Base-by-base conservation (phyloP, 1,140 invertebrate genomes). In the Lutraria rhynchaena region DNA sequence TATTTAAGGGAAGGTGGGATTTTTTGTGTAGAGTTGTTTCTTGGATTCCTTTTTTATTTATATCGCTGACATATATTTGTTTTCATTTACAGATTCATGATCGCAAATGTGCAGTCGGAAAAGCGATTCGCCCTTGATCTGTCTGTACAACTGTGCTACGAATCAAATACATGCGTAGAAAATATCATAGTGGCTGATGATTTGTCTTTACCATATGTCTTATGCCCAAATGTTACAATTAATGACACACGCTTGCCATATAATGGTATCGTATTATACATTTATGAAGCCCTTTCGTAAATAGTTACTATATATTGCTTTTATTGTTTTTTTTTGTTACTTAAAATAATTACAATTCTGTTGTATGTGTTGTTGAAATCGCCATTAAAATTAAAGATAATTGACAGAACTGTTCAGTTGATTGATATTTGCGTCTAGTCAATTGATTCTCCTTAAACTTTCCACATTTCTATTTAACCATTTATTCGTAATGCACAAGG, bases 201-300 rank as follows among this genome's bases (percentile, higher is more conserved):
- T 41, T 9, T 65, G 1, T 19, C 7, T 24, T 24, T 65, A 44
- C 19, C 37, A 1, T 65, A 65, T 65, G 35, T 41, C 0, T 17
- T 41, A 2, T 65, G 61, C 22, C 4, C 7, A 44, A 65, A 65
- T 44, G 61, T 65, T 7, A 65, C 61, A 33, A 41, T 1, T 11
- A 65, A 65, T 65, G 61, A 65, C 37, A 65, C 61, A 1, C 61
- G 61, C 13, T 41, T 44, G 27, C 37, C 61, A 44, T 65, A 44
- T 24, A 44, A 65, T 44, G 61, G 61, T 65, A 44, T 3, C 9
- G 13, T 3, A 19, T 58, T 58, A 29, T 58, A 24, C 33, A 5
- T 27, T 58, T 27, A 7, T 58, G 9, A 29, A 9, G 22, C 27
- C 1, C 33, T 7, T 29, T 11, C 33, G 9, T 11, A 55, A 55